phyloP scores from a whole-genome alignment of 2,797 vertebrate genomes.

The Lepidocolaptes lacrymiger region DNA sequence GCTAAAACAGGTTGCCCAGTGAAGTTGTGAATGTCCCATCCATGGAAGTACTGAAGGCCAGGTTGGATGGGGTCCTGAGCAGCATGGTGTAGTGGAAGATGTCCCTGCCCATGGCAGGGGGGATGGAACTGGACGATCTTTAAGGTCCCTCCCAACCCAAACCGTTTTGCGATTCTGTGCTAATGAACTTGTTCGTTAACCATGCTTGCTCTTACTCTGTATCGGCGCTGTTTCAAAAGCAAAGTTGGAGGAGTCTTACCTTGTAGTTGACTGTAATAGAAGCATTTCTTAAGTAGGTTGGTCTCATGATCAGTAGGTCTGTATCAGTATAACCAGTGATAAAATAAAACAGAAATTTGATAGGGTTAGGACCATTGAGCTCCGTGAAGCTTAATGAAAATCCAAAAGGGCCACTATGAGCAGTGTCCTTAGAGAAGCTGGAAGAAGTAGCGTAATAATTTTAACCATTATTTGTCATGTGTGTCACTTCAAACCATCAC shows the following conservation, averaged over 20 bases:
- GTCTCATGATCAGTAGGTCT: background rate
- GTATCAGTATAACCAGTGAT: background rate
- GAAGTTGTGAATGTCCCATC: background rate
- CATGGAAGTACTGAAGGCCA: too few species aligned
- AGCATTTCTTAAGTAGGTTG: background rate
- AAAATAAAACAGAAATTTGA: background rate
- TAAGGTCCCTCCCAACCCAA: background rate
- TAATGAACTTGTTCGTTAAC: background rate
- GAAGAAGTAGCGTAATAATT: background rate
- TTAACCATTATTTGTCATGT: accelerated
- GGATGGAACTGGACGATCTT: background rate
- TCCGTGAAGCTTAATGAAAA: background rate
- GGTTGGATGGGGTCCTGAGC: background rate
- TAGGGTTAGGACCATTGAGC: background rate
- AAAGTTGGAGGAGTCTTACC: background rate
- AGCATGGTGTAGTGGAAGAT: background rate
- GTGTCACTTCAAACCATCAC: background rate
- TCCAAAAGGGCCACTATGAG: background rate
- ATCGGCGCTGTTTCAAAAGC: background rate
- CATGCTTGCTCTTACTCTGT: background rate
- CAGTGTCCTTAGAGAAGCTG: background rate
- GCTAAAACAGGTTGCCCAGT: background rate
- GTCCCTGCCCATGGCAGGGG: background rate
- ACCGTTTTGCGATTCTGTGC: background rate
- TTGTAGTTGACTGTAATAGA: background rate